Evolutionary conservation across 2,888 invertebrate genomes (phyloP).

Genomic region (Lacanobia wlatinum): DNA sequence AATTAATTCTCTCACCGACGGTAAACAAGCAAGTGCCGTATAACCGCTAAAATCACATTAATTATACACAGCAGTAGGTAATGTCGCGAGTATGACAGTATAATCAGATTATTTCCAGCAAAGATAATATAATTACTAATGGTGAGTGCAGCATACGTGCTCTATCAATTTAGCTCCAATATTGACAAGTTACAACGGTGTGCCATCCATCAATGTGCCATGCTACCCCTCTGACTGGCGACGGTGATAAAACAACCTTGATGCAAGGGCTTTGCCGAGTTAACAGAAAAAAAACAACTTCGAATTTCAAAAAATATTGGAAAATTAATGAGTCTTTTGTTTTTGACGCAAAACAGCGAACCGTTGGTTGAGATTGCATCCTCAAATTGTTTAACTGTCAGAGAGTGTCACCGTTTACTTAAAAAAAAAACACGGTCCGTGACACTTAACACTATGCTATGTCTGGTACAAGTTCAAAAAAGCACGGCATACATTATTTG

Average conservation of each 20-base stretch:
- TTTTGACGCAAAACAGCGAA: background rate
- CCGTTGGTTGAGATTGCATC: no score
- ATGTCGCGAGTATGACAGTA: slow-evolving; percentile 30
- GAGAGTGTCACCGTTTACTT: no score
- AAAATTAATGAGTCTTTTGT: background rate
- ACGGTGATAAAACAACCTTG: slow-evolving; percentile 67
- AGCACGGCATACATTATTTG: background rate
- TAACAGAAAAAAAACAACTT: slow-evolving; percentile 35
- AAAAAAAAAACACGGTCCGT: no score
- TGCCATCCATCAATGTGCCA: slow-evolving; percentile 84
- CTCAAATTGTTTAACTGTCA: no score
- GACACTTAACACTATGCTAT: no score
- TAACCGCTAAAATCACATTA: slow-evolving; percentile 7
- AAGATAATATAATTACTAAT: slow-evolving; percentile 57
- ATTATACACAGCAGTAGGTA: slow-evolving; percentile 27
- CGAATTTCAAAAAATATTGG: background rate
- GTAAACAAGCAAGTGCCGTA: slow-evolving; percentile 2
- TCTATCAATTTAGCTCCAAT: slow-evolving; percentile 86
- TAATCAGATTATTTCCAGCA: slow-evolving; percentile 49
- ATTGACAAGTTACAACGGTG: slow-evolving; percentile 79
- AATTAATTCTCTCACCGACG: slow-evolving; percentile 3
- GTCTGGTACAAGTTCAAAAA: background rate
- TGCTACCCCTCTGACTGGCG: slow-evolving; percentile 59
- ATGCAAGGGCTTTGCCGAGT: slow-evolving; percentile 52
- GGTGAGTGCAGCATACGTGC: slow-evolving; percentile 72